These are phyloP conservation scores for Zenarchopterus dispar DNA, from an alignment of 2,797 vertebrate species.

Conservation along the genomic window DNA sequence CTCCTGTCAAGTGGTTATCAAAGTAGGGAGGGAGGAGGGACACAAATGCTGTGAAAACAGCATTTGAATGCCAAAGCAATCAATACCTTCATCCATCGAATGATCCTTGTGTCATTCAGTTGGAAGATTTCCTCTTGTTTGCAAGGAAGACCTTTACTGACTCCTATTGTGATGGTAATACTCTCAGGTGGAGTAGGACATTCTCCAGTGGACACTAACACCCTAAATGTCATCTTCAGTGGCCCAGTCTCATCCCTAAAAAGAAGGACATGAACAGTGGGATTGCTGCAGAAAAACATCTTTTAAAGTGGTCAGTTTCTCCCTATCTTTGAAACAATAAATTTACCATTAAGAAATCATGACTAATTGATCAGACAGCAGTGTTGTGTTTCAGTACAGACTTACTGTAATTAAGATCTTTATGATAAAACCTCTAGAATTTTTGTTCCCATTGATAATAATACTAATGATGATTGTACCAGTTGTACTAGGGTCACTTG, in stretches of 20 bases:
- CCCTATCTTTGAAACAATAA: too few species aligned
- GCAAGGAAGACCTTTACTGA: conserved; percentile 32
- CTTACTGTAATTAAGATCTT: too few species aligned
- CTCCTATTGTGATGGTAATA: neutral
- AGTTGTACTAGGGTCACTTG: too few species aligned
- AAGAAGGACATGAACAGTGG: conserved; percentile 4
- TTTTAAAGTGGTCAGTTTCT: too few species aligned
- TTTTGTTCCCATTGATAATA: too few species aligned
- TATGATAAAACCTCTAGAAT: too few species aligned
- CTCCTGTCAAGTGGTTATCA: neutral
- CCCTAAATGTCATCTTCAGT: neutral
- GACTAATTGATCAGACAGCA: too few species aligned
- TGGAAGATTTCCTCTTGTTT: conserved; percentile 51
- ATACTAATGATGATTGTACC: too few species aligned
- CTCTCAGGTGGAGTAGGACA: conserved; percentile 54
- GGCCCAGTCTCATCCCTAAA: conserved; percentile 9
- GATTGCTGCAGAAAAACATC: too few species aligned
- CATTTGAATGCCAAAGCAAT: neutral
- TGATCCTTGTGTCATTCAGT: conserved; percentile 15
- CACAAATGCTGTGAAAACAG: neutral
- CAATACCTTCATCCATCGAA: conserved; percentile 72
- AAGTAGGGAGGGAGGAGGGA: too few species aligned
- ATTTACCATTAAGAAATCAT: too few species aligned
- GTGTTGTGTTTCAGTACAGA: too few species aligned
- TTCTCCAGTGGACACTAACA: conserved; percentile 53